Evolutionary conservation across 2,888 invertebrate genomes (phyloP).

Genomic region (Netelia virgata): DNA sequence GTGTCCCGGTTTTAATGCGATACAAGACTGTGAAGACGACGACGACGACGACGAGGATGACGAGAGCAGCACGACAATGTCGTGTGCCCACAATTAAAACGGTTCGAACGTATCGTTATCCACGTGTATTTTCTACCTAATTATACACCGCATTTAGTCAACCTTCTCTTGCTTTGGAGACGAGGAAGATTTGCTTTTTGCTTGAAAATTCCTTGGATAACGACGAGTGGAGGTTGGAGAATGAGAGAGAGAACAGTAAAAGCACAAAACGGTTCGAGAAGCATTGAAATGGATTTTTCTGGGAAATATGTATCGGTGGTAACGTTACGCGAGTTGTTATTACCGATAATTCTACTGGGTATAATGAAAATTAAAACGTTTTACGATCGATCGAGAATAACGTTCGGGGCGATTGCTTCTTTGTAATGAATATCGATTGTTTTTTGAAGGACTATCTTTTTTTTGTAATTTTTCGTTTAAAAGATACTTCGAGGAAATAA

Average conservation of each 20-base stretch:
- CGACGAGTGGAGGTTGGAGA: constrained; percentile 5
- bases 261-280: background rate
- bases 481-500: too few species aligned
- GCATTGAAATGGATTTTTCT: too few species aligned
- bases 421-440: too few species aligned
- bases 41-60: constrained; percentile 23
- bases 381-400: too few species aligned
- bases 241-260: constrained; percentile 19
- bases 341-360: too few species aligned
- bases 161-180: background rate
- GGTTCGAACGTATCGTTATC: constrained; percentile 30
- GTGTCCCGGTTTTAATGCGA: constrained; percentile 44
- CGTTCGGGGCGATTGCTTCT: too few species aligned
- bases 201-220: constrained; percentile 20
- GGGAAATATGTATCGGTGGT: too few species aligned
- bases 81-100: constrained; percentile 54
- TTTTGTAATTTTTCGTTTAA: too few species aligned
- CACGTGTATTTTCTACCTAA: constrained; percentile 36
- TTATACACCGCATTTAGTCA: constrained; percentile 13
- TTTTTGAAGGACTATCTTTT: too few species aligned
- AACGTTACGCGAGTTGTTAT: too few species aligned
- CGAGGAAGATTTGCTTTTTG: constrained; percentile 7
- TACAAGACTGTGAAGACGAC: background rate
- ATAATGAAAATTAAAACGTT: too few species aligned
- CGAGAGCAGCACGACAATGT: constrained; percentile 30